Evolutionary conservation across 1,140 invertebrate genomes (phyloP), one percentile per base, ranked within the genome.

Genomic region (Glomeris maerens): DNA sequence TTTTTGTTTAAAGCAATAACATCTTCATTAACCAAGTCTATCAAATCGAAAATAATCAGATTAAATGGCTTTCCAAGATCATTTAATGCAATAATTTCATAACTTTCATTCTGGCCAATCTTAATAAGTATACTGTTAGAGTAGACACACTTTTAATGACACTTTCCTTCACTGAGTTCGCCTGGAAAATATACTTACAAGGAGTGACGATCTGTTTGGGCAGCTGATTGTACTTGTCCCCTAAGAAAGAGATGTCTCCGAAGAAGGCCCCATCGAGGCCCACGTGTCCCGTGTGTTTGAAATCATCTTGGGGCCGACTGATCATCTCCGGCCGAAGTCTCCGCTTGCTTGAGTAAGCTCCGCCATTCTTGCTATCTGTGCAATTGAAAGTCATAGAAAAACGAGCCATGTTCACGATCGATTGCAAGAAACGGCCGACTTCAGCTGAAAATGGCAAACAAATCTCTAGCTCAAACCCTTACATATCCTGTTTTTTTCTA

Each of bases 231-330:
- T 84, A 84, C 70, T 75, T 80, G 26, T 78, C 77, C 23, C 76
- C 78, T 21, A 92, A 69, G 61, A 90, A 91, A 40, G 85, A 81
- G 45, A 97, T 79, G 67, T 96, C 91, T 0, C 94, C 93, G 66
- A 98, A 98, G 62, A 90, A 90, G 48, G 88, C 86, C 3, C 94
- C 94, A 67, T 98, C 94, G 13, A 94, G 73, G 1, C 95, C 94
- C 2, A 98, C 88, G 66, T 98, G 94, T 1, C 87, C 88, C 0
- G 91, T 98, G 63, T 98, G 94, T 62, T 94, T 90, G 0, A 98
- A 77, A 68, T 98, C 93, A 28, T 90, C 92, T 66, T 97, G 89
- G 0, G 95, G 94, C 27, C 81, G 79, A 10, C 91, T 94, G 56
- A 98, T 98, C 91, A 98, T 92, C 60, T 92, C 89, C 0, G 83